Evolutionary conservation across 2,888 invertebrate genomes (phyloP).

Genomic region (Macroteleia sp.): DNA sequence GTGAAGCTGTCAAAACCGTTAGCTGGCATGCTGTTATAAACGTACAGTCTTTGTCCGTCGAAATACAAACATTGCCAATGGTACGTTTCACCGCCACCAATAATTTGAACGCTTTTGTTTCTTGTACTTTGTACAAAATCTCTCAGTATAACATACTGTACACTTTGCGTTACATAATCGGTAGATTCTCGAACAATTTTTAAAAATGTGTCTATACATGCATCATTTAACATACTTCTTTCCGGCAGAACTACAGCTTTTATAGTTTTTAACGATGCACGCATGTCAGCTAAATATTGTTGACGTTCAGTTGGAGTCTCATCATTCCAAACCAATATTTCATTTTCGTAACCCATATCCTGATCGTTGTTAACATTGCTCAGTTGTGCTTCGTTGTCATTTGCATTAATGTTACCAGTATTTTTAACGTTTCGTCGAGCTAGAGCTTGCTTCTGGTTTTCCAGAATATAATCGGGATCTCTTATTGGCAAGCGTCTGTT

Average conservation of each 20-base stretch:
- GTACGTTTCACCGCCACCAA: too few species aligned
- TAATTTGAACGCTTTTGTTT: too few species aligned
- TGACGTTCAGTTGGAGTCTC: neutral
- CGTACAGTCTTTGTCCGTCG: too few species aligned
- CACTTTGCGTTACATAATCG: neutral
- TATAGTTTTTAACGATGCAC: too few species aligned
- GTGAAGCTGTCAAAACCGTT: too few species aligned
- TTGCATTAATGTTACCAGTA: neutral
- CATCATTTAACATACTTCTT: neutral
- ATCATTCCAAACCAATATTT: neutral
- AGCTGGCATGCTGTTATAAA: too few species aligned
- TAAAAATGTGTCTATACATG: too few species aligned
- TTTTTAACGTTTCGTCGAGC: neutral
- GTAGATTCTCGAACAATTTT: too few species aligned
- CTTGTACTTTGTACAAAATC: too few species aligned
- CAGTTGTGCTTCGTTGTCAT: neutral
- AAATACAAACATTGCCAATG: too few species aligned
- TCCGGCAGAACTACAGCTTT: too few species aligned
- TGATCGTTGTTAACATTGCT: neutral
- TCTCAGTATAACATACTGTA: neutral
- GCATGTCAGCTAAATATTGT: too few species aligned
- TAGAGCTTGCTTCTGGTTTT: neutral
- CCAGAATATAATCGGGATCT: neutral
- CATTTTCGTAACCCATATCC: neutral
- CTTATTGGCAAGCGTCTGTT: constrained; percentile 11